These are phyloP conservation scores for Acomys russatus DNA, from an alignment of 2,797 vertebrate genomes.

Conservation along the genomic window DNA sequence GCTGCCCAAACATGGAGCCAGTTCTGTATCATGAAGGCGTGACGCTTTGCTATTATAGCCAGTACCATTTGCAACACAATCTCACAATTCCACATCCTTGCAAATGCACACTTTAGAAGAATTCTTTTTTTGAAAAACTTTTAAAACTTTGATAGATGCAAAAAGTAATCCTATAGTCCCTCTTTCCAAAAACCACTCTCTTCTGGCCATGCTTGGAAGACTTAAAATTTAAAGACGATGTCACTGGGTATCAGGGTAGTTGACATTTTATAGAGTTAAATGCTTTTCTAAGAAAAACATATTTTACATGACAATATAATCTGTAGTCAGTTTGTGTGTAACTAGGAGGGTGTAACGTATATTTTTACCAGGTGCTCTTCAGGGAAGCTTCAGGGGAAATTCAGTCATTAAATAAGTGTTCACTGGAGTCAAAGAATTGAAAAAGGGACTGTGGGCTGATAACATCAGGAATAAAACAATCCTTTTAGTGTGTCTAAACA, in stretches of 20 bases:
- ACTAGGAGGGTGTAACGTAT: conserved; percentile 9
- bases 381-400: conserved; percentile 45
- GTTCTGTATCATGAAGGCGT: neutral
- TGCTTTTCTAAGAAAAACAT: conserved; percentile 39
- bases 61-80: neutral
- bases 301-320: conserved; percentile 58
- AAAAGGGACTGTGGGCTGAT: neutral
- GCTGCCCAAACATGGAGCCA: neutral
- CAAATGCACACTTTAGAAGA: conserved; percentile 26
- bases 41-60: conserved; percentile 1
- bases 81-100: neutral
- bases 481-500: conserved; percentile 51
- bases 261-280: conserved; percentile 34
- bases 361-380: conserved; percentile 59
- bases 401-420: conserved; percentile 50
- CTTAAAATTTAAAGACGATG: conserved; percentile 45
- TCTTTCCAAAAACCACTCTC: neutral
- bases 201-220: neutral
- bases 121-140: neutral
- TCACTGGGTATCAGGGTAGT: neutral
- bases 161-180: neutral
- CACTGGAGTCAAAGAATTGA: conserved; percentile 64
- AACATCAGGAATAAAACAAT: conserved; percentile 1
- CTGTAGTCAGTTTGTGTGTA: neutral
- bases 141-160: neutral